Base-by-base conservation (phyloP, 2,888 invertebrate species). In the Carcina quercana region DNA sequence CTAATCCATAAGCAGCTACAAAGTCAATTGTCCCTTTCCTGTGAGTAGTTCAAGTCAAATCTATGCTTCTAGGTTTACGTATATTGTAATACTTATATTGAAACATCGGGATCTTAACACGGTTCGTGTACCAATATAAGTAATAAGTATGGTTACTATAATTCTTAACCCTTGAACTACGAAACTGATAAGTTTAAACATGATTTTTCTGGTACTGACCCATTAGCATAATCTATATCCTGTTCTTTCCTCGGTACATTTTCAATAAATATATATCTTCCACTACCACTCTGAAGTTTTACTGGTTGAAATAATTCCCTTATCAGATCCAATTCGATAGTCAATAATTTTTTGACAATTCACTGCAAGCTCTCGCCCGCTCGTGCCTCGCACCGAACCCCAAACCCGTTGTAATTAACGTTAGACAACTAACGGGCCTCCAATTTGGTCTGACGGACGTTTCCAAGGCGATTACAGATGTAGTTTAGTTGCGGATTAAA, bases 381-480 rank as follows among this genome's bases (percentile, higher is more conserved):
- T 42, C 28, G 3, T 35, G 11, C 24, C 43, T 40, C 35, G 34
- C 13, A 7, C 46, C 45, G 15, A 20, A 19, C 22, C 5, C 25
- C 28, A 25, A 33, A 31, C 41, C 38, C 32, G 36, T 38, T 32
- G 49, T 52, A 55, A 53, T 55, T 55, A 50, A 50, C 48, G 48
- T 40, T 40, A 45, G 55, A 50, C 50, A 48, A 49, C 50, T 42
- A 52, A 45, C 49, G 42, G 47, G 46, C 48, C 49, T 45, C 42
- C 53, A 52, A 49, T 53, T 53, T 45, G 43, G 42, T 35, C 45
- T 50, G 55, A 55, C 49, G 45, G 52, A 45, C 51, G 47, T 43
- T 50, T 45, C 44, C 36, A 38, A 41, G 46, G 40, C 43, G 47
- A 50, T 50, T 50, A 50, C 52, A 50, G 45, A 45, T 47, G 49